Conservation (phyloP, 2,888 invertebrate genomes). For the Chrysolina oricalcia region DNA sequence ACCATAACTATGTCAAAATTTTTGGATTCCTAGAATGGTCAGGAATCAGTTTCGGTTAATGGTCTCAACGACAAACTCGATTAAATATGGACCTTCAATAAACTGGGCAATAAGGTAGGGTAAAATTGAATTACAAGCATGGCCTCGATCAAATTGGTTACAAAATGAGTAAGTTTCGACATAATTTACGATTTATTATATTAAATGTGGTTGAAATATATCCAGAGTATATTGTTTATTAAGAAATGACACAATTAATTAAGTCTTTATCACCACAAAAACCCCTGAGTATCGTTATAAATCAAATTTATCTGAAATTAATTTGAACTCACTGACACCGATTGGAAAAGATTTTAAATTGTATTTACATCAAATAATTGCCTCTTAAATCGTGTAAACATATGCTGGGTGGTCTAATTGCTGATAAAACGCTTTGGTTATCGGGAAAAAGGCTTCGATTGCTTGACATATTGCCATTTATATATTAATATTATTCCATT, state of each 20-base stretch:
- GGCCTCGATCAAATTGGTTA: conserved; percentile 22
- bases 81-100: conserved; percentile 2
- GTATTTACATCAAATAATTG: conserved; percentile 63
- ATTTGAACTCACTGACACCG: conserved; percentile 63
- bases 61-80: not conserved
- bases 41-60: not conserved
- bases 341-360: conserved; percentile 63
- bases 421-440: conserved; percentile 53
- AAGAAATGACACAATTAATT: conserved; percentile 61
- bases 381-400: conserved; percentile 58
- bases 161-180: conserved; percentile 41
- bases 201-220: conserved; percentile 32
- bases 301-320: conserved; percentile 64
- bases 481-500: conserved; percentile 31
- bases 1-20: not conserved
- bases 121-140: conserved; percentile 15
- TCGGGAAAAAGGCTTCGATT: conserved; percentile 47
- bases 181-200: conserved; percentile 44
- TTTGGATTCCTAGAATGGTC: not conserved
- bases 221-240: conserved; percentile 59
- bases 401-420: conserved; percentile 61
- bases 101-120: not conserved
- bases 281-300: conserved; percentile 57
- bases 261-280: conserved; percentile 57
- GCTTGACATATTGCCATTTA: conserved; percentile 49